These are phyloP conservation scores for Myotis davidii DNA, from an alignment of 2,113 vertebrate species.

Conservation along the genomic window DNA sequence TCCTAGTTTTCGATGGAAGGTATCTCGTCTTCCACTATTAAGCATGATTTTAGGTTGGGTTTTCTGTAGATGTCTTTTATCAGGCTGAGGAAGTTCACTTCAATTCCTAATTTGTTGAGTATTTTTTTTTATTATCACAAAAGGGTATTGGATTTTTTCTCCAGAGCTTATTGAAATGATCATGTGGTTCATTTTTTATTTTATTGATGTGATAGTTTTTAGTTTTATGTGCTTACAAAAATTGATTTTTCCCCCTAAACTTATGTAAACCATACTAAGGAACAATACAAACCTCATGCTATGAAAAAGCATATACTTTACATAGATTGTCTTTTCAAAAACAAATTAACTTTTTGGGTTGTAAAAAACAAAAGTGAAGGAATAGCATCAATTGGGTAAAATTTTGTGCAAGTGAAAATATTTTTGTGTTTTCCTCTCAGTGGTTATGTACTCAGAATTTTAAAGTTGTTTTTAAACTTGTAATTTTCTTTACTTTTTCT, in stretches of 20 bases:
- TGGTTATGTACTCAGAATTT: conserved; percentile 28
- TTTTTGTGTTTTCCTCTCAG: not conserved
- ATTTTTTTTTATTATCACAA: not conserved
- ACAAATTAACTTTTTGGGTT: not conserved
- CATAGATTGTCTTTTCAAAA: not conserved
- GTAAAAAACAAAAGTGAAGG: not conserved
- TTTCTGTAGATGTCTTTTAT: not conserved
- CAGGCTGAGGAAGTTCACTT: not conserved
- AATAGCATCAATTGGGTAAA: not conserved
- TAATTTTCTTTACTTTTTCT: conserved; percentile 44
- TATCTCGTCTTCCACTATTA: not conserved
- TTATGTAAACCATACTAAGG: not conserved
- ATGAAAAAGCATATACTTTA: not conserved
- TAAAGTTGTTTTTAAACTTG: conserved; percentile 31
- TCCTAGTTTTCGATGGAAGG: not conserved
- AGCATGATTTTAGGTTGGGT: not conserved
- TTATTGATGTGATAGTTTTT: conserved; percentile 9
- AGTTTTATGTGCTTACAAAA: not conserved
- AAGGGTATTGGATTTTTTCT: not conserved
- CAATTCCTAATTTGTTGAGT: not conserved
- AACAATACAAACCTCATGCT: not conserved
- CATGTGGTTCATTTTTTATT: not conserved
- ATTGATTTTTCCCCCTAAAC: not conserved
- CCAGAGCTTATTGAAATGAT: not conserved
- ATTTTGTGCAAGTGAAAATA: not conserved